Conservation (phyloP, 2,888 invertebrate genomes). For the Caenorhabditis zanzibari region DNA sequence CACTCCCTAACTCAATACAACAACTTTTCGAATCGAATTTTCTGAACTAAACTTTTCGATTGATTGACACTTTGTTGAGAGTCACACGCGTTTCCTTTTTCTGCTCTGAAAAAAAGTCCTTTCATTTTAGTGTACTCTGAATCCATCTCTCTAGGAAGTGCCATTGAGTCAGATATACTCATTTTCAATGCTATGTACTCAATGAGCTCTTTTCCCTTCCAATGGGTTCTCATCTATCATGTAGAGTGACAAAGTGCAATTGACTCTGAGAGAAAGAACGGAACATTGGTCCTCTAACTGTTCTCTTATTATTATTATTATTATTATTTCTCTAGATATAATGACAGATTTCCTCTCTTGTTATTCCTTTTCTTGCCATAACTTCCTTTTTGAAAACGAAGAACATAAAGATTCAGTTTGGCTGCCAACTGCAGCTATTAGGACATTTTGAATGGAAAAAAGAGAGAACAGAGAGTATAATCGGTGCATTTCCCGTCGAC, state of each 20-base stretch:
- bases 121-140: conserved; percentile 5
- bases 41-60: conserved; percentile 20
- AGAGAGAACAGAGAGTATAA: conserved; percentile 18
- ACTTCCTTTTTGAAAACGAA: conserved; percentile 34
- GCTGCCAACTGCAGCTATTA: conserved; percentile 34
- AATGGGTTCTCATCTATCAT: conserved; percentile 39
- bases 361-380: conserved; percentile 18
- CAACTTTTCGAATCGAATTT: conserved; percentile 28
- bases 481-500: conserved; percentile 44
- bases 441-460: conserved; percentile 14
- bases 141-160: neutral
- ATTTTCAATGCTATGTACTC: conserved; percentile 19
- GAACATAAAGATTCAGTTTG: conserved; percentile 28
- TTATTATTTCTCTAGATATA: conserved; percentile 5
- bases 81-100: conserved; percentile 17
- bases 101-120: neutral
- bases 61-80: conserved; percentile 20
- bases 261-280: conserved; percentile 16
- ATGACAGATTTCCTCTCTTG: conserved; percentile 38
- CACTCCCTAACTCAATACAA: conserved; percentile 22
- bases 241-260: conserved; percentile 58
- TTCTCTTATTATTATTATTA: conserved; percentile 25
- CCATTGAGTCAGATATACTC: conserved; percentile 7
- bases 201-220: conserved; percentile 16
- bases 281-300: conserved; percentile 24